Base-by-base conservation (phyloP, 2,113 vertebrate genomes). In the Gavialis gangeticus region DNA sequence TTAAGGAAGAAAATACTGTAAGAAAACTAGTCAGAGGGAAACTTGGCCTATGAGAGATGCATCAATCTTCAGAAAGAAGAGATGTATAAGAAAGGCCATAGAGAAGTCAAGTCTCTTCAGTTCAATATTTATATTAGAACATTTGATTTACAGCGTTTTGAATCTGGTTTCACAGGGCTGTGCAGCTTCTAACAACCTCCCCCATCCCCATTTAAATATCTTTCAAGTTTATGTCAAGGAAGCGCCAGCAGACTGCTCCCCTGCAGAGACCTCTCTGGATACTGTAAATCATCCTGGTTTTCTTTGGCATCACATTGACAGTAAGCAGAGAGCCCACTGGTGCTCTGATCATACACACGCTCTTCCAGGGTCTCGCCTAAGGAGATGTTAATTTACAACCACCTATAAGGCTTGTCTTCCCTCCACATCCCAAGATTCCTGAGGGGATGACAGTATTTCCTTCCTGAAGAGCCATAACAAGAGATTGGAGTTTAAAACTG, bases 161-260 rank as follows among this genome's bases (percentile, higher is more conserved):
- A 75, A 92, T 81, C 86, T 90, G 28, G 6, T 93, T 96, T 95
- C 73, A 79, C 67, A 37, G 4, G 82, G 85, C 94, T 81, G n/a
- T 59, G 62, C 82, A 90, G 56, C 85, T 93, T n/a, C 12, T 90
- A 91, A 81, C 56, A 78, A 34, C 17, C 3, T 76, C 4, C 4
- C 34, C 16, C 73, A 19, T 59, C 8, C 84, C 37, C 82, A 90
- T 77, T 86, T 30, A 88, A 80, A 89, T 63, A 60, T 46, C 77
- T 93, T 66, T n/a, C 0, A 1, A 90, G 59, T 57, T 79, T 27
- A 28, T 1, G 12, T 11, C 69, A 93, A 92, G 79, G 69, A 94
- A 30, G 69, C 56, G 60, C n/a, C 60, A 91, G 76, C 28, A 88
- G 28, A 4, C 75, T 64, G 12, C 57, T 86, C 82, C 62, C 77